Conservation (phyloP, 2,888 invertebrate species). For the Pecten maximus region DNA sequence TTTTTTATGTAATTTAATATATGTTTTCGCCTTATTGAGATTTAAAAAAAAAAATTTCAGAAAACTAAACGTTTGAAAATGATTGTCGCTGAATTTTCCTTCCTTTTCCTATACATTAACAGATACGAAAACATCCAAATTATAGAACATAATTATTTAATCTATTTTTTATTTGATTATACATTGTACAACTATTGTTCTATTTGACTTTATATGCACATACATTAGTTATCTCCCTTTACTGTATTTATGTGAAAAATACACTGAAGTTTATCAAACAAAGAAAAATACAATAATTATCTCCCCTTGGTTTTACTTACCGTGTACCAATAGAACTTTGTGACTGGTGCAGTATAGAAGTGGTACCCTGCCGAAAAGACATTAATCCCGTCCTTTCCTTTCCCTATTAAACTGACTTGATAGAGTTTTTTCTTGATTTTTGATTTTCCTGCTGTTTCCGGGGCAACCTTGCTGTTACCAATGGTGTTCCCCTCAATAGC, state of each 20-base stretch:
- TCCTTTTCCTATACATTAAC: no score
- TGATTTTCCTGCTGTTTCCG: constrained; percentile 38
- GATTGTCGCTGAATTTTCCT: no score
- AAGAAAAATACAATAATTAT: neutral
- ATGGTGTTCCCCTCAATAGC: constrained; percentile 36
- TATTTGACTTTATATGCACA: no score
- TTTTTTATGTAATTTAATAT: no score
- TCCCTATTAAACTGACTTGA: constrained; percentile 64
- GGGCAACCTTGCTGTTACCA: constrained; percentile 43
- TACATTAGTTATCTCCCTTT: neutral
- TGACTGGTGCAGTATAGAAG: constrained; percentile 81
- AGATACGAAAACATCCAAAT: no score
- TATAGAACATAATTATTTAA: no score
- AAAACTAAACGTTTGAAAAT: no score
- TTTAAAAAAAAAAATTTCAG: no score
- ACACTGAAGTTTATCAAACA: no score
- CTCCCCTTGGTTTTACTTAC: constrained; percentile 65
- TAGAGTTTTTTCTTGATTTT: constrained; percentile 63
- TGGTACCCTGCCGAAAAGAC: constrained; percentile 74
- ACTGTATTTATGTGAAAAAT: neutral
- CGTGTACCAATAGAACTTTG: constrained; percentile 78
- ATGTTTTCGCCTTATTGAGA: no score
- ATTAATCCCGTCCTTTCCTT: constrained; percentile 64
- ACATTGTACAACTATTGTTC: no score
- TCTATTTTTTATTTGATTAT: no score